A percentile compares a stretch with the other conserved stretches of the same genome.
phyloP scores from a whole-genome alignment of 2,797 vertebrate genomes.

The Chrysocyon brachyurus region DNA sequence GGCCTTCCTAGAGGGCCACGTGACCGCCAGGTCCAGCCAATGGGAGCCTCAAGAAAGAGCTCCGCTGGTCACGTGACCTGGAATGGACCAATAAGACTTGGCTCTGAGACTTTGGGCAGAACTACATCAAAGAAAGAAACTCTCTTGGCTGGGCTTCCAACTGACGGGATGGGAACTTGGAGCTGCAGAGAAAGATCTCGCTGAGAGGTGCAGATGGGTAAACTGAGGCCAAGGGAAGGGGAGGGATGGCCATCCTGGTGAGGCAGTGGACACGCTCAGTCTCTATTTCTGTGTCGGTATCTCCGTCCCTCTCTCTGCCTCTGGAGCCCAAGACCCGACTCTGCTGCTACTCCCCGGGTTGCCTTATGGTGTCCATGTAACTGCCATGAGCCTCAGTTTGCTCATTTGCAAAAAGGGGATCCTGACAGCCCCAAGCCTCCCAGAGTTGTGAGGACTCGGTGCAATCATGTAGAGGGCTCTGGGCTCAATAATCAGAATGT shows the following conservation, averaged over 20 bases:
- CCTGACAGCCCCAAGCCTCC: background rate
- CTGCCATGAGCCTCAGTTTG: background rate
- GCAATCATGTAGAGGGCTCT: rapidly evolving
- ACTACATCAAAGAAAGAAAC: too few relatives aligned
- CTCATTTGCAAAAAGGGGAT: background rate
- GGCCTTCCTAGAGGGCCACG: background rate
- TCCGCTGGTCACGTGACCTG: background rate
- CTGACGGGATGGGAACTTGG: too few relatives aligned
- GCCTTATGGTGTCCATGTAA: background rate
- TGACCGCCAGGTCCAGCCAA: background rate
- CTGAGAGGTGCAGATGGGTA: background rate
- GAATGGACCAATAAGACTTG: background rate
- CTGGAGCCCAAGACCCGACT: background rate
- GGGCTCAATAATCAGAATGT: background rate
- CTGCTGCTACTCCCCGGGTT: background rate
- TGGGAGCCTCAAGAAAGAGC: rapidly evolving
- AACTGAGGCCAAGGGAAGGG: background rate
- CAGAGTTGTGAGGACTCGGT: background rate
- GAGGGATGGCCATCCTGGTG: background rate
- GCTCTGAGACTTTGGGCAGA: background rate
- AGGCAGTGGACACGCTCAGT: background rate
- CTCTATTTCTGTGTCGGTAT: background rate
- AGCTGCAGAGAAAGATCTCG: background rate
- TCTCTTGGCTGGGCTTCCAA: too few relatives aligned
- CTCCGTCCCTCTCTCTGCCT: background rate